phyloP scores from a whole-genome alignment of 1,140 invertebrate species.

The Palaemon carinicauda region DNA sequence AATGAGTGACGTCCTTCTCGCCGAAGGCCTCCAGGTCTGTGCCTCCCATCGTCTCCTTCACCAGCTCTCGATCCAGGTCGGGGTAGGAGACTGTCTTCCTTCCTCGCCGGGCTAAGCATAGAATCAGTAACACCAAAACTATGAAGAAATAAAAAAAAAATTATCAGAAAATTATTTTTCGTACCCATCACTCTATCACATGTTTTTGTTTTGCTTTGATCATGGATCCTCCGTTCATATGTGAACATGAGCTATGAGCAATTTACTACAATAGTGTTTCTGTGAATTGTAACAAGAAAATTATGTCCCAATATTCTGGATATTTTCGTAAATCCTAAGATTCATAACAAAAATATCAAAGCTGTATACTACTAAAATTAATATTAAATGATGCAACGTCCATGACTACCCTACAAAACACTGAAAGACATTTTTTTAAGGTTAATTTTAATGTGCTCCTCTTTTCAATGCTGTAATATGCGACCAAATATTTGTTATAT shows the following conservation, averaged over 20 bases:
- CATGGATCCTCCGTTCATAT: too few species aligned
- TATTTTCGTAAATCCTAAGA: background rate
- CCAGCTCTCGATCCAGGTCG: slow-evolving; percentile 30
- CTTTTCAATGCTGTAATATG: background rate
- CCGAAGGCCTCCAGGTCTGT: slow-evolving; percentile 43
- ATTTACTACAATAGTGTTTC: background rate
- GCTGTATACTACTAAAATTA: background rate
- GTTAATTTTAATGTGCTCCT: too few species aligned
- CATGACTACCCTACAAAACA: too few species aligned
- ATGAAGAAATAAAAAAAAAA: background rate
- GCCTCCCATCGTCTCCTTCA: slow-evolving; percentile 49
- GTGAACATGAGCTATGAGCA: too few species aligned
- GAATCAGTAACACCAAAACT: slow-evolving; percentile 44
- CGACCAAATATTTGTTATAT: background rate
- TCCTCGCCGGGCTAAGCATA: slow-evolving; percentile 31
- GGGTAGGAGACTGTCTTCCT: slow-evolving; percentile 33
- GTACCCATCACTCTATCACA: too few species aligned
- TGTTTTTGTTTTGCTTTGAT: too few species aligned
- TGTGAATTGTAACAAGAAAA: background rate
- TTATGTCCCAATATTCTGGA: too few species aligned
- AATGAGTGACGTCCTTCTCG: slow-evolving; percentile 42
- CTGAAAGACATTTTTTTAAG: too few species aligned
- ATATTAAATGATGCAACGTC: background rate
- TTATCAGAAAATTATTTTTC: too few species aligned
- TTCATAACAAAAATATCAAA: background rate